Evolutionary conservation across 1,140 invertebrate genomes (phyloP), one percentile per base, ranked within the genome.

Genomic region (Adoxophyes honmai): DNA sequence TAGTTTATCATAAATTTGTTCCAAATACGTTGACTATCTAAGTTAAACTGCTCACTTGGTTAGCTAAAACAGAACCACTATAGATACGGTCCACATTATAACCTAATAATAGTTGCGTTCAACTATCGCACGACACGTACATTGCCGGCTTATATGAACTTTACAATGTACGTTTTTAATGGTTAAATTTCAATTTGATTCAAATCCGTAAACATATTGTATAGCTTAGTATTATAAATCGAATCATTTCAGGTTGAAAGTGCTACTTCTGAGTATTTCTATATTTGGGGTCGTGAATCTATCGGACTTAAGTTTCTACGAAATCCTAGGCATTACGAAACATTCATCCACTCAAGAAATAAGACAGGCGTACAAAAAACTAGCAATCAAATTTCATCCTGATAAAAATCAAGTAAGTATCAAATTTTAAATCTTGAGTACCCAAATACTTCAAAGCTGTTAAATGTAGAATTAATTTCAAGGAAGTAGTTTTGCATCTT

Each of bases 321-420:
- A 94, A 66, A 72, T 96, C 42, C 87, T 97, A 28, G 94, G 93
- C 8, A 85, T 97, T 34, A 77, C 89, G 0, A 93, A 92, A 86
- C 91, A 93, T 81, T 95, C 95, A 0, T 91, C 92, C 59, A 90
- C 91, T 52, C 91, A 93, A 77, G 94, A 96, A 76, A 96, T 97
- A 55, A 89, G 94, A 64, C 93, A 93, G 82, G 95, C 95, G 14
- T 97, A 96, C 75, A 97, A 96, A 83, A 94, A 93, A 81, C 71
- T 96, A 21, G 96, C 95, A 1, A 90, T 97, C 1, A 92, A 92
- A 64, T 88, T 93, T 62, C 96, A 97, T 91, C 96, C 96, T 16
- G 96, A 97, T 86, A 97, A 97, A 90, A 96, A 96, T 88, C 89
- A 89, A 62, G 95, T 95, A 90, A 87, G 83, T 79, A n/a, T 36